A percentile compares a stretch with the other conserved stretches of the same genome.
phyloP scores from a whole-genome alignment of 2,888 invertebrate genomes.

The Bellardia pandia region DNA sequence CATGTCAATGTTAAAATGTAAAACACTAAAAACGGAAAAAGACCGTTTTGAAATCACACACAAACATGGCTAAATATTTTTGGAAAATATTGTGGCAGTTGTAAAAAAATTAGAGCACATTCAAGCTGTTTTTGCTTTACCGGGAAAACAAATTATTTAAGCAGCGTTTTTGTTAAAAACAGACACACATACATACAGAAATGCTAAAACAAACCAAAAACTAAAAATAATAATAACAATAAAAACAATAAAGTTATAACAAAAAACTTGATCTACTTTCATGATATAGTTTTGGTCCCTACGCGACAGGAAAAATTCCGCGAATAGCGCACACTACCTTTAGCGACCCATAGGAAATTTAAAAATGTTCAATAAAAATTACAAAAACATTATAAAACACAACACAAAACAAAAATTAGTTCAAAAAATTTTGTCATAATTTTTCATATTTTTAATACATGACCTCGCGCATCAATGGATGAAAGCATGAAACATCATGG shows the following conservation, averaged over 20 bases:
- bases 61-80: background rate
- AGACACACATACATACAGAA: slow-evolving; percentile 56
- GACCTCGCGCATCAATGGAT: slow-evolving; percentile 44
- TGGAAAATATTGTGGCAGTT: slow-evolving; percentile 30
- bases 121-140: slow-evolving; percentile 38
- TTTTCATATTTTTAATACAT: slow-evolving; percentile 75
- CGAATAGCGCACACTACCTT: slow-evolving; percentile 48
- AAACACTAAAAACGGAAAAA: background rate
- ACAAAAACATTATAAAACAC: slow-evolving; percentile 60
- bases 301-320: slow-evolving; percentile 76
- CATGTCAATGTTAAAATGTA: slow-evolving; percentile 1
- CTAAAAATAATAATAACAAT: slow-evolving; percentile 73
- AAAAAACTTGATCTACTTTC: slow-evolving; percentile 83
- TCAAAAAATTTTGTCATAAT: slow-evolving; percentile 76
- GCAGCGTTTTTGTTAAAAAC: slow-evolving; percentile 32
- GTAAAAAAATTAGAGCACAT: slow-evolving; percentile 67
- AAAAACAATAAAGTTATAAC: slow-evolving; percentile 77
- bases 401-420: slow-evolving; percentile 60
- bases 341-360: background rate
- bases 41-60: background rate
- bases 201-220: slow-evolving; percentile 69
- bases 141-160: slow-evolving; percentile 28
- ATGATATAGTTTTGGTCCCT: slow-evolving; percentile 76
- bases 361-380: slow-evolving; percentile 74
- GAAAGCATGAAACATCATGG: too few species aligned